Evolutionary conservation across 2,888 invertebrate genomes (phyloP).

Genomic region (Dryobotodes eremita): DNA sequence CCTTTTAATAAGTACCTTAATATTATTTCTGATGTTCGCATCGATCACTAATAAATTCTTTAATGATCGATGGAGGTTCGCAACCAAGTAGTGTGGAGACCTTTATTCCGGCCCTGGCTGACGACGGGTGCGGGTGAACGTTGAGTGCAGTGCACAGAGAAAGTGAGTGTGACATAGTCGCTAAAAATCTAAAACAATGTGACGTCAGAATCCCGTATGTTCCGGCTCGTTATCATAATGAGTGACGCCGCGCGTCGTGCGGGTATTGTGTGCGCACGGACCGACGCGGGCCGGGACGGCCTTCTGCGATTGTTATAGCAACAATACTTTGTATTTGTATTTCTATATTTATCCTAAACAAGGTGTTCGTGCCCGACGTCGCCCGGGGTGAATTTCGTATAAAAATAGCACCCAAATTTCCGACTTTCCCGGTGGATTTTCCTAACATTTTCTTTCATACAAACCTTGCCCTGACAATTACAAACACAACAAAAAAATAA

Average conservation of each 20-base stretch:
- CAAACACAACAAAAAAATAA: too few species aligned
- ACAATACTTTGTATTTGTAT: conserved; percentile 18
- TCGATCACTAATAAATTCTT: too few species aligned
- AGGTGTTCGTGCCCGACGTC: too few species aligned
- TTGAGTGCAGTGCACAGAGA: not conserved
- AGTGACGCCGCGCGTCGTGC: not conserved
- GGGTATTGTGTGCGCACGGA: conserved; percentile 1
- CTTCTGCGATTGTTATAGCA: conserved; percentile 27
- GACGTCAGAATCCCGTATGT: not conserved
- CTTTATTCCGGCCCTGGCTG: not conserved
- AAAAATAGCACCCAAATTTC: too few species aligned
- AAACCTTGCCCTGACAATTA: too few species aligned
- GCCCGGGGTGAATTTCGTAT: too few species aligned
- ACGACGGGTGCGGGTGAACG: not conserved
- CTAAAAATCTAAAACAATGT: not conserved
- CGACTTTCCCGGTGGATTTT: too few species aligned
- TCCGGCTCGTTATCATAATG: not conserved
- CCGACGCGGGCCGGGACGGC: not conserved
- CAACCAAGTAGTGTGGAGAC: not conserved
- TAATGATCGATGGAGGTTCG: too few species aligned
- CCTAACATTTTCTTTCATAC: too few species aligned
- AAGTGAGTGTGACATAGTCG: not conserved
- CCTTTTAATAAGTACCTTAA: not conserved
- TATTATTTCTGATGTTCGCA: not conserved
- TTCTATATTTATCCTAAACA: not conserved